Evolutionary conservation across 2,888 invertebrate genomes (phyloP).

Genomic region (Pterobdella sp.): DNA sequence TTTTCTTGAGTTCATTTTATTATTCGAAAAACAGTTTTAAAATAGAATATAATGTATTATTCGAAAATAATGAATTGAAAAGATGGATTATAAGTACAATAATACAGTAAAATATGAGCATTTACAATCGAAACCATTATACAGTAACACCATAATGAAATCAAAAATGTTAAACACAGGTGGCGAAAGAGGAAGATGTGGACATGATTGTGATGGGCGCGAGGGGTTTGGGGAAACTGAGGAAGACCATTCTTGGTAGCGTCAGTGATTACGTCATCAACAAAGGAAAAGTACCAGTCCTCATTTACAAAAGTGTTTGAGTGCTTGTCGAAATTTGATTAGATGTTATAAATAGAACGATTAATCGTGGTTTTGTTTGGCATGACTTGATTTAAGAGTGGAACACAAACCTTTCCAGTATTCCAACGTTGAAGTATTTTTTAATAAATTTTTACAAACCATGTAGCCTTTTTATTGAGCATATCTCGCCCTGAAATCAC

Average conservation of each 20-base stretch:
- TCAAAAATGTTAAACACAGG: background rate
- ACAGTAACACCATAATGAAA: background rate
- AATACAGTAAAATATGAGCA: background rate
- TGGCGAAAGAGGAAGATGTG: slow-evolving; percentile 32
- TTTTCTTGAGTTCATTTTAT: no score
- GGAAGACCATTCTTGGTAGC: slow-evolving; percentile 36
- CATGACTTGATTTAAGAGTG: no score
- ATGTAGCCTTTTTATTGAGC: no score
- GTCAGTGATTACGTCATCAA: slow-evolving; percentile 37
- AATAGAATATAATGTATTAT: no score
- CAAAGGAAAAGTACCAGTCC: slow-evolving; percentile 35
- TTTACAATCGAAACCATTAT: background rate
- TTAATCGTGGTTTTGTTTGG: background rate
- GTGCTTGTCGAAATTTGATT: background rate
- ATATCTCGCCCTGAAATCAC: no score
- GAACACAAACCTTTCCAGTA: no score
- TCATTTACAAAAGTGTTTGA: slow-evolving; percentile 35
- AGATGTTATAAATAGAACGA: background rate
- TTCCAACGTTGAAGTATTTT: no score
- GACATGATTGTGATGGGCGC: slow-evolving; percentile 38
- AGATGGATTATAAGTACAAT: no score
- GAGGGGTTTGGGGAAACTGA: slow-evolving; percentile 36
- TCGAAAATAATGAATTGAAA: no score
- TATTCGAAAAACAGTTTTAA: no score
- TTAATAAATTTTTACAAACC: no score